Evolutionary conservation across 2,888 invertebrate genomes (phyloP), one percentile per base, ranked within the genome.

Genomic region (Erebia palarica): DNA sequence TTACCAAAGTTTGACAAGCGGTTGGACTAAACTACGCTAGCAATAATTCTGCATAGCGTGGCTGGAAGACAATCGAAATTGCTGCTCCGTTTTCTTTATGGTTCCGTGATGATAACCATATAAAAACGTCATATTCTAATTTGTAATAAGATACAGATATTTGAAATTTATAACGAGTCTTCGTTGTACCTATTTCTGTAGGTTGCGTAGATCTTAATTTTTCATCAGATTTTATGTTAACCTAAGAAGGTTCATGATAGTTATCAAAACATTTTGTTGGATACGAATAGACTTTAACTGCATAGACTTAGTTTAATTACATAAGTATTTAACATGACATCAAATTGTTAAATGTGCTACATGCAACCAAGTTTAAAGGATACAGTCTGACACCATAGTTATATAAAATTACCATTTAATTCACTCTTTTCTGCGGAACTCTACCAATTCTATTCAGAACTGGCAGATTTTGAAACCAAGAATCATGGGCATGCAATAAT

Each of bases 1-100:
- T 92, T 92, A 91, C 89, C 87, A 92, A 92, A 92, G 92, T 92
- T 92, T 90, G 91, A 92, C 91, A 90, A 86, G 90, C 87, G 88
- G 89, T 86, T 84, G 84, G 83, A 85, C 85, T 86, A 84, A 88
- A 89, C 90, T 90, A 88, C 86, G 86, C 85, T 81, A 86, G 90
- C 90, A 90, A 91, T 91, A 89, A 91, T 89, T 88, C 85, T 86
- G 86, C 87, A 87, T 83, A 84, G 85, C 83, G 80, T 80, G 82
- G 80, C 80, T 79, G 81, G 79, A 85, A 88, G 86, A 88, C 86
- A 85, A 87, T 88, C 81, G 78, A 81, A 74, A 72, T 75, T 76
- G 68, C 76, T 73, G 76, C 57, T 75, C 73, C 77, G 68, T 67
- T 77, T 60, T 60, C 58, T 21, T 72, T 70, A 64, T 47, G 65